Conservation (phyloP, 2,888 invertebrate species). For the Drosophila mettleri region DNA sequence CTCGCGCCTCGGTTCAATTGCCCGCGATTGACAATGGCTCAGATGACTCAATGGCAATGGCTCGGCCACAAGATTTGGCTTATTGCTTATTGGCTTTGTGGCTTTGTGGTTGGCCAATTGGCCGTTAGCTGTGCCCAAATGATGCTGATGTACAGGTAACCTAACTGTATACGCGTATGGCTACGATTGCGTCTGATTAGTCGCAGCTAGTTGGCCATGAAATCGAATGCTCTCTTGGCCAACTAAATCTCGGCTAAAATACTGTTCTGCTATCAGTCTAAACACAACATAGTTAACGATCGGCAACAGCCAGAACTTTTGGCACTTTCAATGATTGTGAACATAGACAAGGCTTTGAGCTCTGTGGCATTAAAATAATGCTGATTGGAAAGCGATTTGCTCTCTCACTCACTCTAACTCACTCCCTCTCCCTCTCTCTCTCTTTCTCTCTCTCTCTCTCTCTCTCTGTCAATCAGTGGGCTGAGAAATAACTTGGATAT, state of each 20-base stretch:
- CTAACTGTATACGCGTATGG: slow-evolving; percentile 39
- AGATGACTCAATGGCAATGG: no score
- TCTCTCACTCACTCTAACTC: no score
- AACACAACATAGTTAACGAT: no score
- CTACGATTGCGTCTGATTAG: slow-evolving; percentile 27
- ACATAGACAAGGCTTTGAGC: no score
- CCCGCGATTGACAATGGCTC: slow-evolving; percentile 32
- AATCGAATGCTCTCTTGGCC: slow-evolving; percentile 19
- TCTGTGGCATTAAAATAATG: no score
- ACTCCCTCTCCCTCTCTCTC: no score
- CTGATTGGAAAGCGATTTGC: not conserved
- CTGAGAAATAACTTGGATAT: not conserved
- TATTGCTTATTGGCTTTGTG: slow-evolving; percentile 38
- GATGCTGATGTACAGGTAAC: slow-evolving; percentile 17
- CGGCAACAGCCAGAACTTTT: not conserved
- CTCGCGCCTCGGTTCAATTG: slow-evolving; percentile 52
- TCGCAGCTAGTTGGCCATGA: slow-evolving; percentile 39
- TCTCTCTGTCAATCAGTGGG: not conserved
- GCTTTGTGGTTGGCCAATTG: slow-evolving; percentile 23
- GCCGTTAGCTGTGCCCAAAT: slow-evolving; percentile 53
- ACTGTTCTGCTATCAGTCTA: not conserved
- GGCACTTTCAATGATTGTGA: not conserved
- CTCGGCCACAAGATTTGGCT: slow-evolving; percentile 1
- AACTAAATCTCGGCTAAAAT: not conserved
- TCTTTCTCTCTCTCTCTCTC: no score